phyloP scores from a whole-genome alignment of 2,888 invertebrate species.

The Chirona hameri region DNA sequence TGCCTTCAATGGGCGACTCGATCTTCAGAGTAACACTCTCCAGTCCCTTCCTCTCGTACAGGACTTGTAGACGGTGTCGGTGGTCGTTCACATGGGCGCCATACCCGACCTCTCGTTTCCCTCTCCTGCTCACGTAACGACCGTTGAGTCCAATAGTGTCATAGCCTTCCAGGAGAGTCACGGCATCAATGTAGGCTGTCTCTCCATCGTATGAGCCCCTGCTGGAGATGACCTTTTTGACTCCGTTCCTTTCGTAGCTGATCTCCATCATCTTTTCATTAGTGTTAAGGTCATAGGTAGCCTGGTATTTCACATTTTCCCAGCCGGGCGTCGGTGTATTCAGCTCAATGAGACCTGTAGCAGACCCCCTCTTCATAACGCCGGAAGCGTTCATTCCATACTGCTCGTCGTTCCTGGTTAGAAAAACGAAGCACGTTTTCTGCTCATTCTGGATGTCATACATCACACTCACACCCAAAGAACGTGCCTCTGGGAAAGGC shows the following conservation, averaged over 20 bases:
- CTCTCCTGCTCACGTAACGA: not conserved
- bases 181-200: not conserved
- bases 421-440: not conserved
- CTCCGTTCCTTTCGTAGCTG: not conserved
- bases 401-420: not conserved
- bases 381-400: not conserved
- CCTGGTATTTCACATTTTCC: not conserved
- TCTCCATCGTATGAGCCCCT: not conserved
- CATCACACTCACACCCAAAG: not conserved
- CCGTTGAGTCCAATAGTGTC: slow-evolving; percentile 1
- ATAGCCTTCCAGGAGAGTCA: not conserved
- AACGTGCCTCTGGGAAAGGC: not conserved
- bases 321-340: not conserved
- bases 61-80: not conserved
- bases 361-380: not conserved
- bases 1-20: not conserved
- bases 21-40: slow-evolving; percentile 2
- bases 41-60: slow-evolving; percentile 9
- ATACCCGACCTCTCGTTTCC: not conserved
- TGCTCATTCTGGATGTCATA: not conserved
- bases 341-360: not conserved
- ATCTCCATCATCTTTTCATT: not conserved
- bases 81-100: slow-evolving; percentile 4
- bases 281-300: not conserved
- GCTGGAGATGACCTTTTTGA: not conserved